Evolutionary conservation across 1,140 invertebrate species (phyloP), one percentile per base, ranked within the genome.

Genomic region (Zaprionus davidi): DNA sequence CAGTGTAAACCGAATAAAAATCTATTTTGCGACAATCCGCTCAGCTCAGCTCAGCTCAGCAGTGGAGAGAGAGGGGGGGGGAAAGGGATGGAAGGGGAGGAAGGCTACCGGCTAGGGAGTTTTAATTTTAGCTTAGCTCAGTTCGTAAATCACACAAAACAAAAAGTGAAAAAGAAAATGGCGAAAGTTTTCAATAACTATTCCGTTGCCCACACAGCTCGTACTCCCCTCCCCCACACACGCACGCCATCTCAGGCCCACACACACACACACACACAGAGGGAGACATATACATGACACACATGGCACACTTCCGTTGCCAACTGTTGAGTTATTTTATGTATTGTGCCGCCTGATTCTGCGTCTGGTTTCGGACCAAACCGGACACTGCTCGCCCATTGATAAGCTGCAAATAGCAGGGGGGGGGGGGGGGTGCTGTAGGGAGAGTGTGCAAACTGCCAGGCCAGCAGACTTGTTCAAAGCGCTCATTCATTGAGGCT

Each of bases 241-340:
- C 31, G 11, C 31, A 34, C 9, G 31, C 31, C 9, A 31, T 31
- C 31, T 31, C 31, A 9, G 28, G 1, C 7, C 7, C 28, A 22
- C 78, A 72, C 58, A 46, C 69, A n/a, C n/a, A n/a, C n/a, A 69
- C 44, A 67, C 44, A 22, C 55, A 55, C 69, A 3, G 4, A 26
- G 24, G 0, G 24, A 26, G 24, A 36, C 28, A 34, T 5, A n/a
- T 5, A 56, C 12, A 15, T 46, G 41, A 24, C 28, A 44, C 65
- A 46, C 59, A 46, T 59, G 22, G 34, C 17, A 55, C 49, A 62
- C 49, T 76, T 51, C 62, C 62, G 80, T 67, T 82, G 71, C 66
- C 80, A 82, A 82, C 81, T 83, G 81, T 83, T 83, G 71, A 83
- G 77, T 80, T 83, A 79, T 82, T 82, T 82, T 71, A 72, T 82